Conservation (phyloP, 2,888 invertebrate species). For the Stenurella melanura region DNA sequence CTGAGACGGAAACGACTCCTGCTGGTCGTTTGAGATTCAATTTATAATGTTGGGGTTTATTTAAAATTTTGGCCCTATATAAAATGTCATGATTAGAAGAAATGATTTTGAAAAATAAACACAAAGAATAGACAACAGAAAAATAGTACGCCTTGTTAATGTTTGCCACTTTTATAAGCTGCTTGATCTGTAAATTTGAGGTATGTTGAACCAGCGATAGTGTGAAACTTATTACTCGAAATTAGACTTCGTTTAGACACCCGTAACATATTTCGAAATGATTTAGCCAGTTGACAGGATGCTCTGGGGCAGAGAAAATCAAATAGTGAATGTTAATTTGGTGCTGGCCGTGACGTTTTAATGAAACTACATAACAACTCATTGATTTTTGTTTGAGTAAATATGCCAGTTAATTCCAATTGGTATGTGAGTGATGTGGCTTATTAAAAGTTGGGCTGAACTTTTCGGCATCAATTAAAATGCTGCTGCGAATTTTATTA, state of each 20-base stretch:
- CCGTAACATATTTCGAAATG: background rate
- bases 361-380: background rate
- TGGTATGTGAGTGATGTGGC: background rate
- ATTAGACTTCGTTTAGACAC: background rate
- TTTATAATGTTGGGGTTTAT: too few relatives aligned
- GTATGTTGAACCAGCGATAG: background rate
- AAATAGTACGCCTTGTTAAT: too few relatives aligned
- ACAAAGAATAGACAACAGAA: too few relatives aligned
- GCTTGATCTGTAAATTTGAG: too few relatives aligned
- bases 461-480: background rate
- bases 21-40: too few relatives aligned
- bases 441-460: background rate
- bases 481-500: background rate
- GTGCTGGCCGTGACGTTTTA: background rate
- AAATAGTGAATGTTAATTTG: background rate
- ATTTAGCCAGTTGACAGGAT: background rate
- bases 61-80: too few relatives aligned
- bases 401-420: background rate
- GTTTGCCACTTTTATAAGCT: too few relatives aligned
- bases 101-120: too few relatives aligned
- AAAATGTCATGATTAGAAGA: too few relatives aligned
- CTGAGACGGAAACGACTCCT: too few relatives aligned
- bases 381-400: conserved; percentile 7
- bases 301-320: conserved; percentile 1
- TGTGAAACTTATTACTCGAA: conserved; percentile 4